phyloP scores from a whole-genome alignment of 1,140 invertebrate genomes.

The Colletes latitarsis region DNA sequence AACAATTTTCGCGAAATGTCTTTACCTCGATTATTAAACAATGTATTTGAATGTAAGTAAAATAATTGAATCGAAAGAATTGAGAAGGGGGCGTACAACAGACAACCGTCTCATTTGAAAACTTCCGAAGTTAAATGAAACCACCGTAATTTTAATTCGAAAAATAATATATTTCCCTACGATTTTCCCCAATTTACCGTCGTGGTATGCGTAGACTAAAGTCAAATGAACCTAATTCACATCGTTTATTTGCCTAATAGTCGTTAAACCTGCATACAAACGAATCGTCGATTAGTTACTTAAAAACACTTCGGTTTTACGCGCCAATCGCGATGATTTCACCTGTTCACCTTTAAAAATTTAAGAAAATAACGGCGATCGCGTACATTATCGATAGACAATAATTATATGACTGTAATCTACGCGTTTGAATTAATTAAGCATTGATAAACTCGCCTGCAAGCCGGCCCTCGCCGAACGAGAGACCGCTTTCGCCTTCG shows the following conservation, averaged over 20 bases:
- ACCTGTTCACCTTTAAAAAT: constrained; percentile 59
- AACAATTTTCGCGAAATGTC: neutral
- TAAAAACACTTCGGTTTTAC: constrained; percentile 63
- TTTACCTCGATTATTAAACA: neutral
- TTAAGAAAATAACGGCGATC: neutral
- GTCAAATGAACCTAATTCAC: neutral
- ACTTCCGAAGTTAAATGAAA: constrained; percentile 41
- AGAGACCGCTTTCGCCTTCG: constrained; percentile 99
- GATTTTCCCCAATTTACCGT: neutral
- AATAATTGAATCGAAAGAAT: constrained; percentile 28
- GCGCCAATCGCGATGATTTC: constrained; percentile 74
- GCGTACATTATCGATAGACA: neutral
- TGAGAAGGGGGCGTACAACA: constrained; percentile 35
- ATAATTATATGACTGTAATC: neutral
- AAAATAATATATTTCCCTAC: constrained; percentile 33
- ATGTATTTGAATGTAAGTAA: neutral
- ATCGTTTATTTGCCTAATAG: neutral
- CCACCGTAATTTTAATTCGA: constrained; percentile 41
- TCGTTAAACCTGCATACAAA: neutral
- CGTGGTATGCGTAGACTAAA: neutral
- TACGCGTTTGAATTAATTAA: neutral
- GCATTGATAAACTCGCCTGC: constrained; percentile 87
- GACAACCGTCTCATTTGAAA: constrained; percentile 58
- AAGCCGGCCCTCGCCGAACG: constrained; percentile 98
- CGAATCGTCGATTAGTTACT: constrained; percentile 24